Conservation (phyloP, 1,140 invertebrate species). For the Cotesia chilonis region DNA sequence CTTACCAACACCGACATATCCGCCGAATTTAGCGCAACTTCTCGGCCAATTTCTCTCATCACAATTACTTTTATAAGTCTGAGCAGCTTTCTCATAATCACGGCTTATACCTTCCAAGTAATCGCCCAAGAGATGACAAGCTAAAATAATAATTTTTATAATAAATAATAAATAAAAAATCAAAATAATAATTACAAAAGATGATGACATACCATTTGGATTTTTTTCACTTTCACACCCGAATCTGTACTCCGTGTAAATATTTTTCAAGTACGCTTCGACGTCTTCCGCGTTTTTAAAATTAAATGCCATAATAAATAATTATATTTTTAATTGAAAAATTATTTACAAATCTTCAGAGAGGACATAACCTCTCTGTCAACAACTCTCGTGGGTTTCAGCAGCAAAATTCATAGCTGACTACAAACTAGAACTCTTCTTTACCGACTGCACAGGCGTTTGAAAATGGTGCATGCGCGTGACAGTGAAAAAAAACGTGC, state of each 20-base stretch:
- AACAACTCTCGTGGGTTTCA: no score
- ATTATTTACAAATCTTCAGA: no score
- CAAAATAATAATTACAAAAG: conserved; percentile 17
- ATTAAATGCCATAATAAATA: conserved; percentile 70
- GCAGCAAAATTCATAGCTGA: no score
- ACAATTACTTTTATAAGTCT: conserved; percentile 85
- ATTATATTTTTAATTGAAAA: no score
- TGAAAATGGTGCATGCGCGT: no score
- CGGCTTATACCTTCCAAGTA: conserved; percentile 84
- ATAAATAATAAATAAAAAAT: conserved; percentile 36
- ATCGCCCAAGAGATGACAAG: conserved; percentile 90
- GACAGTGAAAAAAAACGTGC: no score
- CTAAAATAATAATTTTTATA: conserved; percentile 64
- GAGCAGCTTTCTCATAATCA: conserved; percentile 79
- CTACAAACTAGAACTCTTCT: no score
- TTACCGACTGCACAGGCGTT: no score
- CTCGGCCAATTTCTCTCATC: conserved; percentile 80
- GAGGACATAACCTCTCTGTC: no score
- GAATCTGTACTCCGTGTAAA: conserved; percentile 91
- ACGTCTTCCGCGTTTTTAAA: conserved; percentile 86
- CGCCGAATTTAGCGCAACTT: conserved; percentile 87
- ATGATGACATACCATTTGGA: conserved; percentile 72
- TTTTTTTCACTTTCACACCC: conserved; percentile 87
- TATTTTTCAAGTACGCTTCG: conserved; percentile 85
- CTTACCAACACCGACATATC: conserved; percentile 74